A percentile compares a stretch with the other conserved stretches of the same genome.
Conservation (phyloP, 2,797 vertebrate genomes). For the Steatocranus sp. region DNA sequence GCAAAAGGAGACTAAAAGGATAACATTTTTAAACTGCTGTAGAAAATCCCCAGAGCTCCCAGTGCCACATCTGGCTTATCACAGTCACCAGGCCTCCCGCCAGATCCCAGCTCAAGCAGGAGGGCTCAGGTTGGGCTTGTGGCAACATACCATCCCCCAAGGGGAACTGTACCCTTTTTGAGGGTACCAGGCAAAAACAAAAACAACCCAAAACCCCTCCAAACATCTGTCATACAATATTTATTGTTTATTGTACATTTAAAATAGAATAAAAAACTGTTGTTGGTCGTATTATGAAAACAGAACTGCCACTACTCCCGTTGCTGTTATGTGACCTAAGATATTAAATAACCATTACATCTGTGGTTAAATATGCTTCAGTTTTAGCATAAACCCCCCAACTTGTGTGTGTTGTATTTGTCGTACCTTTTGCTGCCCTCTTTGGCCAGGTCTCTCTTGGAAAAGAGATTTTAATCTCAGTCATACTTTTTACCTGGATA, state of each 20-base stretch:
- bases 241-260: neutral
- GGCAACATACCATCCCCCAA: constrained; percentile 29
- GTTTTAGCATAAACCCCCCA: neutral
- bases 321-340: neutral
- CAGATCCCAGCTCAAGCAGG: constrained; percentile 46
- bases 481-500: neutral
- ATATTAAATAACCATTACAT: neutral
- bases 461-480: neutral
- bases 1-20: neutral
- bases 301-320: neutral
- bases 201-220: fast-evolving
- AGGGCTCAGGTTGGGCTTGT: constrained; percentile 62
- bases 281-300: neutral
- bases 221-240: neutral
- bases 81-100: constrained; percentile 44
- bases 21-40: constrained; percentile 32
- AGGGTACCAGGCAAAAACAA: neutral
- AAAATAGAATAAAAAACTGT: neutral
- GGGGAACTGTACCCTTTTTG: constrained; percentile 20
- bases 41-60: constrained; percentile 59
- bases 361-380: neutral
- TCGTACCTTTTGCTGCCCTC: neutral
- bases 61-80: constrained; percentile 74
- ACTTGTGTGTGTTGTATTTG: neutral
- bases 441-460: neutral